phyloP scores from a whole-genome alignment of 1,140 invertebrate genomes.

The Panagrolaimus sp. region DNA sequence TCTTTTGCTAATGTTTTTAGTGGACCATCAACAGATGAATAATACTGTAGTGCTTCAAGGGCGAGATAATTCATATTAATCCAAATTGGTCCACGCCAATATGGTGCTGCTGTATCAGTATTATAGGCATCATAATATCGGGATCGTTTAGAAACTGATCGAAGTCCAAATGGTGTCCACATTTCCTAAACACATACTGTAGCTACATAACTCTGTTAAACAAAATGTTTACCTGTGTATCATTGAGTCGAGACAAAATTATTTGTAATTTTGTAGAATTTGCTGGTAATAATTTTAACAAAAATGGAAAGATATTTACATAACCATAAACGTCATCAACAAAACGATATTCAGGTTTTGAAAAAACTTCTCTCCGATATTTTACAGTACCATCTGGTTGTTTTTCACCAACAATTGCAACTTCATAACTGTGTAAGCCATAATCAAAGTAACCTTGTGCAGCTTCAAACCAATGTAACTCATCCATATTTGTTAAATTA shows the following conservation, averaged over 20 bases:
- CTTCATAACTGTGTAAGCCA: slow-evolving; percentile 45
- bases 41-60: no score
- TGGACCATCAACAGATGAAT: no score
- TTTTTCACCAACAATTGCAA: slow-evolving; percentile 10
- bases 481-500: slow-evolving; percentile 33
- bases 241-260: slow-evolving; percentile 63
- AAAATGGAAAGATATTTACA: slow-evolving; percentile 81
- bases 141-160: slow-evolving; percentile 78
- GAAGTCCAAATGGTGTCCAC: slow-evolving; percentile 85
- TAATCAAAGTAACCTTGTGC: slow-evolving; percentile 39
- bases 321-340: slow-evolving; percentile 75
- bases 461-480: slow-evolving; percentile 47
- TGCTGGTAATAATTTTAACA: slow-evolving; percentile 70
- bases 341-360: neutral
- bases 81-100: no score
- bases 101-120: slow-evolving; percentile 66
- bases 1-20: no score
- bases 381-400: no score
- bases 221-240: slow-evolving; percentile 46
- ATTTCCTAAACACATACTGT: slow-evolving; percentile 58
- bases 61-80: no score
- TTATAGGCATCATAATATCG: slow-evolving; percentile 86
- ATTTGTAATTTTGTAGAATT: slow-evolving; percentile 74
- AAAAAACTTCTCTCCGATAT: neutral
- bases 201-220: slow-evolving; percentile 23